Evolutionary conservation across 1,140 invertebrate genomes (phyloP), one percentile per base, ranked within the genome.

Genomic region (Rhynchophorus ferrugineus): DNA sequence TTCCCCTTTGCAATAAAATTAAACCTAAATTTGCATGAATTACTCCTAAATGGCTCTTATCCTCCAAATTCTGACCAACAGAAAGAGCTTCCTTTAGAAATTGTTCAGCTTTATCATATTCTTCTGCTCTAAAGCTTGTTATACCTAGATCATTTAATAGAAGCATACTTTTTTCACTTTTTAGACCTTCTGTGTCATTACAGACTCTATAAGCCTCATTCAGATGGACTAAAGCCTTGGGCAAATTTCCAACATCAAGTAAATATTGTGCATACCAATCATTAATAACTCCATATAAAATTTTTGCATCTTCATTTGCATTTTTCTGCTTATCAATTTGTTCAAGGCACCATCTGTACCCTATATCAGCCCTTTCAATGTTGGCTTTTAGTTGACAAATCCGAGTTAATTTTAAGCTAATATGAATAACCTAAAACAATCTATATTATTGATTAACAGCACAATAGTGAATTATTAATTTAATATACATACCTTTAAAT

Each of bases 141-240:
- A 83, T 85, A 29, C 86, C 91, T 48, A 95, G 75, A 68, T 95
- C 88, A 77, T 93, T 95, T 5, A 94, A 68, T 33, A 94, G 73
- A 17, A 89, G 71, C 14, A 90, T 78, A 53, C 79, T 80, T 66
- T 92, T 85, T 59, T 85, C 80, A 60, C 81, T 78, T 6, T 80
- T 68, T 37, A n/a, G 42, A 5, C 88, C 88, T 66, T 86, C 71
- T 1, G 84, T 62, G 64, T 79, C 69, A 41, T 73, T 63, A 49
- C 84, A 85, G 54, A 83, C 73, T 18, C 84, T 71, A 58, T 86
- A 81, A 29, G 90, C 80, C 68, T 82, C 78, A 38, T 78, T 72
- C 62, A 92, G 80, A 57, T 81, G 73, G 35, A 75, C 72, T 33
- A 82, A 72, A 1, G 88, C 84, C 59, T 87, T 77, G 18, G 75